Evolutionary conservation across 2,888 invertebrate genomes (phyloP).

Genomic region (Lochmaea crataegi): DNA sequence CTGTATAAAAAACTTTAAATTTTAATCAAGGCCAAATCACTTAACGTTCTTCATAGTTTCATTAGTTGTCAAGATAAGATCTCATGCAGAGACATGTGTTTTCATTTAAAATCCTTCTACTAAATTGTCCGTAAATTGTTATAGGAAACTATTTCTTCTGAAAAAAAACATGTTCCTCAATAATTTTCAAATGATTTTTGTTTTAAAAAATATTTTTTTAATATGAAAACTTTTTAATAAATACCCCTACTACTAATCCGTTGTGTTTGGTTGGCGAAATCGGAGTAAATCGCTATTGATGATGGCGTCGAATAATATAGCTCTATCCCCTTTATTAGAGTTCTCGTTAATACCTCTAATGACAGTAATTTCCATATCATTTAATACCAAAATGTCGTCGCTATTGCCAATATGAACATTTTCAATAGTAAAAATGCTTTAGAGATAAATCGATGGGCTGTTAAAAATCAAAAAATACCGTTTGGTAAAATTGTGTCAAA

Average conservation of each 20-base stretch:
- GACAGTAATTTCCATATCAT: constrained; percentile 37
- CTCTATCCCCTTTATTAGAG: constrained; percentile 35
- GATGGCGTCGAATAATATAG: constrained; percentile 34
- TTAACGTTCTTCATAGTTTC: too few relatives aligned
- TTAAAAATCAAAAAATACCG: neutral
- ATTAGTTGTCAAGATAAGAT: too few relatives aligned
- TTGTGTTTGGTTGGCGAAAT: neutral
- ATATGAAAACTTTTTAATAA: neutral
- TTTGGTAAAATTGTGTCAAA: neutral
- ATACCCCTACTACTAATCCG: neutral
- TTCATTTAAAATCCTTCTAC: too few relatives aligned
- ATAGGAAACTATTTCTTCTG: too few relatives aligned
- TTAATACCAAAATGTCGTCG: constrained; percentile 28
- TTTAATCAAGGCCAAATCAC: too few relatives aligned
- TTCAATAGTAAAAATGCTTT: constrained; percentile 22
- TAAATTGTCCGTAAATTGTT: too few relatives aligned
- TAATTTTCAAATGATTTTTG: too few relatives aligned
- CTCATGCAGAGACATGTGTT: too few relatives aligned
- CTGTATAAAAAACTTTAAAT: too few relatives aligned
- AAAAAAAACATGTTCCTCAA: too few relatives aligned
- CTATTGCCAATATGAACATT: constrained; percentile 23
- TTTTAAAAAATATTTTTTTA: too few relatives aligned
- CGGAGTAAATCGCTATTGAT: constrained; percentile 29
- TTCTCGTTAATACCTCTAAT: constrained; percentile 31
- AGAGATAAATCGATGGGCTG: neutral